phyloP scores from a whole-genome alignment of 2,797 vertebrate species.

The Alauda arvensis region DNA sequence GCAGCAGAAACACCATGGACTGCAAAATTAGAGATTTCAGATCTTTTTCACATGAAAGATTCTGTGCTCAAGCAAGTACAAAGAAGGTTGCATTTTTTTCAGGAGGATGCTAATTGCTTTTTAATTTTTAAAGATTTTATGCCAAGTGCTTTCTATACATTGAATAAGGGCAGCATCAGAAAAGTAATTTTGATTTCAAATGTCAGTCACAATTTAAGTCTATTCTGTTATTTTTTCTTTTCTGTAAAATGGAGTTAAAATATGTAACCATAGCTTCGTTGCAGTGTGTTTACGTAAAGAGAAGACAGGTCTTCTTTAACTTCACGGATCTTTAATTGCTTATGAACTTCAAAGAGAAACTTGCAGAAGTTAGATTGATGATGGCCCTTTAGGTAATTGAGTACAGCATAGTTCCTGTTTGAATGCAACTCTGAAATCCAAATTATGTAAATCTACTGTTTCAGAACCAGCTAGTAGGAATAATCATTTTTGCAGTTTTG shows the following conservation, averaged over 20 bases:
- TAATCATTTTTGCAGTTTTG: slow-evolving; percentile 18
- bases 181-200: neutral
- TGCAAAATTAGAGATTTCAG: neutral
- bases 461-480: slow-evolving; percentile 24
- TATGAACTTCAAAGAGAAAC: slow-evolving; percentile 23
- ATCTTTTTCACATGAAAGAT: neutral
- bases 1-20: neutral
- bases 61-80: neutral
- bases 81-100: neutral
- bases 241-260: neutral
- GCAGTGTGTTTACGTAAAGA: neutral
- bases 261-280: neutral
- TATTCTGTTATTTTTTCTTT: neutral
- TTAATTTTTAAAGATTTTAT: neutral
- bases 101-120: neutral
- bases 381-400: slow-evolving; percentile 38
- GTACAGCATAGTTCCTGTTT: slow-evolving; percentile 12
- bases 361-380: slow-evolving; percentile 30
- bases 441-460: slow-evolving; percentile 40
- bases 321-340: slow-evolving; percentile 22
- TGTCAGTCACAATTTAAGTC: neutral
- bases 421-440: slow-evolving; percentile 31
- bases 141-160: neutral
- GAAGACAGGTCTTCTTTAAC: neutral
- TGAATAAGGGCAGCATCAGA: neutral